Percentiles rank a stretch among this genome's conserved stretches.
Conservation (phyloP, 2,797 vertebrate genomes). For the Otus scops region DNA sequence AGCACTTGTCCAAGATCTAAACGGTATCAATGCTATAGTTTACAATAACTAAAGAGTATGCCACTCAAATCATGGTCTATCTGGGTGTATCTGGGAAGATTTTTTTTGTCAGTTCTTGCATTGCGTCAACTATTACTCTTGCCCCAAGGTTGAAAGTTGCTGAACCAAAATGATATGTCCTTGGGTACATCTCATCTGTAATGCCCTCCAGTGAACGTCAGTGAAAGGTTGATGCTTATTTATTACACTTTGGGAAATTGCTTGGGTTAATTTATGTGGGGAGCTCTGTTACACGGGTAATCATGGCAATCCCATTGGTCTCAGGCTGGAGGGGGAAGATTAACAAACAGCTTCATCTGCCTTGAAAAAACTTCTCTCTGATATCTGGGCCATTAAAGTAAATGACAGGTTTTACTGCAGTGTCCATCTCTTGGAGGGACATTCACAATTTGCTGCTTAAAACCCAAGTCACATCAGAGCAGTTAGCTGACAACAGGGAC, state of each 20-base stretch:
- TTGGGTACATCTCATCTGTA: neutral
- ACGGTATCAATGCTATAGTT: neutral
- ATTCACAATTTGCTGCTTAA: conserved; percentile 25
- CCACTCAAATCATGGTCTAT: neutral
- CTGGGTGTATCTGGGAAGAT: neutral
- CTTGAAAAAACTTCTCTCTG: conserved; percentile 5
- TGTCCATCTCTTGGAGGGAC: neutral
- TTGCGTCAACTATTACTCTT: neutral
- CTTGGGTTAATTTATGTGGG: conserved; percentile 36
- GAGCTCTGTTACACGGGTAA: conserved; percentile 4
- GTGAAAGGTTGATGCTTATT: conserved; percentile 16
- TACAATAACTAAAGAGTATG: neutral
- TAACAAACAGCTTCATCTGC: conserved; percentile 27
- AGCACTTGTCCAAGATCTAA: neutral
- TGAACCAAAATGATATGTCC: neutral
- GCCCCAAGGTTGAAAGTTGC: neutral
- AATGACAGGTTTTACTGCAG: conserved; percentile 32
- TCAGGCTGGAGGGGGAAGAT: neutral
- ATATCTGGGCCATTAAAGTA: conserved; percentile 23
- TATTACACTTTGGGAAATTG: conserved; percentile 39
- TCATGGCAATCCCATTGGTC: neutral
- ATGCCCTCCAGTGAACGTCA: neutral
- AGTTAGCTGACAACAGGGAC: conserved; percentile 2
- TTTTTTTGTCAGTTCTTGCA: neutral
- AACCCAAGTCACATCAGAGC: neutral